A percentile compares a stretch with the other conserved stretches of the same genome.
These are phyloP conservation scores for Trichonephila inaurata DNA, from an alignment of 1,140 invertebrate genomes.

Conservation along the genomic window DNA sequence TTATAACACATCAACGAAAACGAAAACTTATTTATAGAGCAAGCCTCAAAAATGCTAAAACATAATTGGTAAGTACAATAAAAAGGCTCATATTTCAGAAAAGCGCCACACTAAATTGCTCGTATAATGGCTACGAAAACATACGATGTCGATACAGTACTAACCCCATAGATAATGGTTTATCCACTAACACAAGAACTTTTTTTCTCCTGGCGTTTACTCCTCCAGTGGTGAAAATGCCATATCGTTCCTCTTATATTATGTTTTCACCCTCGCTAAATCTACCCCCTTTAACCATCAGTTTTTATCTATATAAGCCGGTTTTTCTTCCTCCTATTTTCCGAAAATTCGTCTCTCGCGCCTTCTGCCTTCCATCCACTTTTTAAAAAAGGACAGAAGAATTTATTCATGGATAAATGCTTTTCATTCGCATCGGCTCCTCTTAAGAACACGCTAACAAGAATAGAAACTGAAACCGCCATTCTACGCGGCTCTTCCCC, in stretches of 20 bases:
- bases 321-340: background rate
- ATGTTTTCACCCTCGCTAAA: background rate
- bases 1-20: too few relatives aligned
- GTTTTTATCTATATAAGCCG: background rate
- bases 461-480: constrained; percentile 19
- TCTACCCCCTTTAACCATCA: background rate
- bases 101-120: too few relatives aligned
- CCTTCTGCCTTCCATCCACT: background rate
- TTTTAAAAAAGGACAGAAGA: background rate
- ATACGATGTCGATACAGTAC: too few relatives aligned
- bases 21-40: too few relatives aligned
- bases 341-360: background rate
- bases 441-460: constrained; percentile 25
- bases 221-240: background rate
- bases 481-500: background rate
- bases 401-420: constrained; percentile 40
- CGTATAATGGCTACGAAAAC: too few relatives aligned
- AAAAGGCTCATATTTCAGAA: too few relatives aligned
- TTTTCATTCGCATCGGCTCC: constrained; percentile 6
- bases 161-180: too few relatives aligned
- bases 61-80: too few relatives aligned
- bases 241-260: background rate
- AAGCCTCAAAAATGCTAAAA: too few relatives aligned
- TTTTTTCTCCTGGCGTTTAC: too few relatives aligned
- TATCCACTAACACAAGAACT: too few relatives aligned